phyloP scores from a whole-genome alignment of 1,140 invertebrate genomes.

The Diachasmimorpha longicaudata region DNA sequence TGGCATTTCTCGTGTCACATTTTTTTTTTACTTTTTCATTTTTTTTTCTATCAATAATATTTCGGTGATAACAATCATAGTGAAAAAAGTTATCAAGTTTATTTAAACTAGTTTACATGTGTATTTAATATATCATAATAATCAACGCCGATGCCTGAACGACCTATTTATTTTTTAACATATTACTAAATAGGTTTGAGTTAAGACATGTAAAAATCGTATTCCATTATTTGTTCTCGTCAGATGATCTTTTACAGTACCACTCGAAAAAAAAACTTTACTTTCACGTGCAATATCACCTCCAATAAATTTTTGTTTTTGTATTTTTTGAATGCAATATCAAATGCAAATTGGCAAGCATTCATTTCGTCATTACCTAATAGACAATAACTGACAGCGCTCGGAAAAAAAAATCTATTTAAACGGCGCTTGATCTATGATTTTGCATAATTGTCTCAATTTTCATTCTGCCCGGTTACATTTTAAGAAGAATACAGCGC shows the following conservation, averaged over 20 bases:
- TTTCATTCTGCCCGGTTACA: conserved; percentile 27
- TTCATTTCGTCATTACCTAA: neutral
- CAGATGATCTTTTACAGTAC: neutral
- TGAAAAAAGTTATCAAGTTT: conserved; percentile 7
- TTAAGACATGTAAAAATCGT: conserved; percentile 21
- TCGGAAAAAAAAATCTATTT: neutral
- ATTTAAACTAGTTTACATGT: neutral
- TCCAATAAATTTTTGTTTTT: neutral
- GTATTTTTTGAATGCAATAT: conserved; percentile 1
- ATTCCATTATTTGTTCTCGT: neutral
- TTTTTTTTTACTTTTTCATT: neutral
- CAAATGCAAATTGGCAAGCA: neutral
- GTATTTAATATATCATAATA: conserved; percentile 3
- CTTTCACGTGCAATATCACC: neutral
- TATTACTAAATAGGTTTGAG: conserved; percentile 25
- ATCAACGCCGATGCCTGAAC: conserved; percentile 17
- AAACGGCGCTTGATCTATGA: neutral
- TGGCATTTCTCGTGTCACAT: neutral
- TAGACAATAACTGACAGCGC: neutral
- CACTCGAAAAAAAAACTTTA: neutral
- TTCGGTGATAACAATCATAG: neutral
- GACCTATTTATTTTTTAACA: conserved; percentile 26
- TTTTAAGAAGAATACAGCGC: conserved; percentile 36
- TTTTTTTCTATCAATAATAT: neutral
- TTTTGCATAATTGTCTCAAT: neutral